A percentile compares a stretch with the other conserved stretches of the same genome.
phyloP scores from a whole-genome alignment of 2,113 vertebrate species.

The Alaudala cheleensis region DNA sequence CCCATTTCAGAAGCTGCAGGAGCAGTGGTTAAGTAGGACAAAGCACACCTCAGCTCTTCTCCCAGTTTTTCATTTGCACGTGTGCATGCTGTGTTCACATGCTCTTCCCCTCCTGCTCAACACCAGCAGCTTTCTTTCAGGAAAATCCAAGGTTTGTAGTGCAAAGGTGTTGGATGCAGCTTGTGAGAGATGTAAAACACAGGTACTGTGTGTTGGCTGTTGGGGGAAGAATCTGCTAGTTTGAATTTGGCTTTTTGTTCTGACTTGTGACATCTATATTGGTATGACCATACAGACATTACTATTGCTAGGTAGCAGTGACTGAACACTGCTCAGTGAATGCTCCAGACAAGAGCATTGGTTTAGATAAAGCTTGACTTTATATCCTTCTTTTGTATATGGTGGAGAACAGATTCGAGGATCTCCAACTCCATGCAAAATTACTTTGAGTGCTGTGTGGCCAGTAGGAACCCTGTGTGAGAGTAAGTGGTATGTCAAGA shows the following conservation, averaged over 20 bases:
- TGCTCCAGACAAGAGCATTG: fast-evolving
- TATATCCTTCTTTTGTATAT: not conserved
- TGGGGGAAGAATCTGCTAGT: not conserved
- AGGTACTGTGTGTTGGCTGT: not conserved
- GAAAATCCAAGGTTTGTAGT: not conserved
- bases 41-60: not conserved
- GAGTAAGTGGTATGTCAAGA: not conserved
- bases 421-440: not conserved
- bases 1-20: not conserved
- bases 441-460: not conserved
- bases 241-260: not conserved
- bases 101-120: not conserved
- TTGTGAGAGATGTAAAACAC: not conserved
- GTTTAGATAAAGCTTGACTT: not conserved
- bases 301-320: not conserved
- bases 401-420: not conserved
- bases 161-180: not conserved
- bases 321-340: not conserved
- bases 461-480: not conserved
- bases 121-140: not conserved
- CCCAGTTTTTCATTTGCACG: not conserved
- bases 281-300: not conserved
- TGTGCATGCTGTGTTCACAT: fast-evolving
- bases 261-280: not conserved
- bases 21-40: not conserved